Evolutionary conservation across 2,797 vertebrate genomes (phyloP).

Genomic region (Borostomias antarcticus): DNA sequence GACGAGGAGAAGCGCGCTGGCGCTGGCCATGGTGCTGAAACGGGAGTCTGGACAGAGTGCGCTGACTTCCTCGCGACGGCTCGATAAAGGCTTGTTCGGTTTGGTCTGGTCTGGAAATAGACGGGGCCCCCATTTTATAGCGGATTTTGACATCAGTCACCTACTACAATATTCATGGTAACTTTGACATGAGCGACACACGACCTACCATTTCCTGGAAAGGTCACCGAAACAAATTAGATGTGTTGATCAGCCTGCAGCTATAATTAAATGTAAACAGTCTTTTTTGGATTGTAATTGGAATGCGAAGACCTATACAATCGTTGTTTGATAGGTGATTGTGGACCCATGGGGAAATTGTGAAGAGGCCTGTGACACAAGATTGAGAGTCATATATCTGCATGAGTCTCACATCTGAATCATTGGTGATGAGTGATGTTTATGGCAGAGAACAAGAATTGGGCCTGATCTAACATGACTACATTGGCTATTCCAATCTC

Average conservation of each 20-base stretch:
- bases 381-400: too few species aligned
- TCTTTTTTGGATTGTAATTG: too few species aligned
- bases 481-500: too few species aligned
- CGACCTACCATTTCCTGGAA: conserved; percentile 39
- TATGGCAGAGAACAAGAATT: neutral
- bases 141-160: conserved; percentile 57
- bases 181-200: conserved; percentile 33
- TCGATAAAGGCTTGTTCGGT: neutral
- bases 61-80: too few species aligned
- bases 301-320: too few species aligned
- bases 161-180: conserved; percentile 69
- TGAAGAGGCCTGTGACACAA: too few species aligned
- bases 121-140: conserved; percentile 19
- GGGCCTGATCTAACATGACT: too few species aligned
- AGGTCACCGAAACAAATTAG: conserved; percentile 26
- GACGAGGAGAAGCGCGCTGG: conserved; percentile 67
- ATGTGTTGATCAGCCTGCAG: neutral
- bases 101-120: too few species aligned
- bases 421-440: neutral
- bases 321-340: too few species aligned
- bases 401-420: neutral
- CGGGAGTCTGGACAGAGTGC: neutral
- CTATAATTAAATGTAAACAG: too few species aligned
- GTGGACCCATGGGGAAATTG: too few species aligned
- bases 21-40: conserved; percentile 73